phyloP scores from a whole-genome alignment of 2,888 invertebrate species.

The Dicyrtoma fusca region DNA sequence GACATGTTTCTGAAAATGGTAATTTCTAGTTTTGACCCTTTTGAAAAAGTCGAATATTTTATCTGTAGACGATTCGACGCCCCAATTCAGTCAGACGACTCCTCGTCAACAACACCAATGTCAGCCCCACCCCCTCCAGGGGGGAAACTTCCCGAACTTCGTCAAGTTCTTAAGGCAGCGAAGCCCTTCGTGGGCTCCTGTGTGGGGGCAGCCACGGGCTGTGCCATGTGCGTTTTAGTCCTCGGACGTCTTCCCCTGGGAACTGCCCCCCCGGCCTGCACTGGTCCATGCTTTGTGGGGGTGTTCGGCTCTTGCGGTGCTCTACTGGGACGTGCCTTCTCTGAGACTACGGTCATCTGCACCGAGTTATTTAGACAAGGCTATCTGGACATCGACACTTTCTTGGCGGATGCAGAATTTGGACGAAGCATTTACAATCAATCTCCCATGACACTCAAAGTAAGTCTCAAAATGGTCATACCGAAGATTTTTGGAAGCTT shows the following conservation, averaged over 20 bases:
- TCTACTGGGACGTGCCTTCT: slow-evolving; percentile 52
- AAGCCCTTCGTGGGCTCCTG: slow-evolving; percentile 56
- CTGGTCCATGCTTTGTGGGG: slow-evolving; percentile 56
- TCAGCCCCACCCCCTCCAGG: slow-evolving; percentile 32
- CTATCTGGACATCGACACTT: slow-evolving; percentile 50
- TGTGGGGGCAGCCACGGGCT: slow-evolving; percentile 53
- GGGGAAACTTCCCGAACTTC: slow-evolving; percentile 51
- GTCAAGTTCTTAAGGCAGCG: slow-evolving; percentile 54
- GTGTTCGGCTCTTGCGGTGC: slow-evolving; percentile 54
- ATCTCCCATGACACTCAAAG: slow-evolving; percentile 53
- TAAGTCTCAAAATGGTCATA: too few species aligned
- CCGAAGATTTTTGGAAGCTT: too few species aligned
- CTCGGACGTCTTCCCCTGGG: slow-evolving; percentile 54
- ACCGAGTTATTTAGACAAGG: slow-evolving; percentile 57
- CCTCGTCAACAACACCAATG: slow-evolving; percentile 12
- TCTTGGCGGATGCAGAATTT: slow-evolving; percentile 56
- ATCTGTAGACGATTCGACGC: slow-evolving; percentile 35
- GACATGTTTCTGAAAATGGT: too few species aligned
- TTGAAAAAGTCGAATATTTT: too few species aligned
- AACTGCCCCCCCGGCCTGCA: slow-evolving; percentile 50
- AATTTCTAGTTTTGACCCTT: too few species aligned
- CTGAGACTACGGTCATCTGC: slow-evolving; percentile 57
- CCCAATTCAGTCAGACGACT: slow-evolving; percentile 30
- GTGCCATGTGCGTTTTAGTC: slow-evolving; percentile 54
- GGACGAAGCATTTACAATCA: slow-evolving; percentile 44